Percentiles rank a stretch among this genome's conserved stretches.
These are phyloP conservation scores for Ricordea florida DNA, from an alignment of 92 coral and sea anemone genomes.

Conservation along the genomic window DNA sequence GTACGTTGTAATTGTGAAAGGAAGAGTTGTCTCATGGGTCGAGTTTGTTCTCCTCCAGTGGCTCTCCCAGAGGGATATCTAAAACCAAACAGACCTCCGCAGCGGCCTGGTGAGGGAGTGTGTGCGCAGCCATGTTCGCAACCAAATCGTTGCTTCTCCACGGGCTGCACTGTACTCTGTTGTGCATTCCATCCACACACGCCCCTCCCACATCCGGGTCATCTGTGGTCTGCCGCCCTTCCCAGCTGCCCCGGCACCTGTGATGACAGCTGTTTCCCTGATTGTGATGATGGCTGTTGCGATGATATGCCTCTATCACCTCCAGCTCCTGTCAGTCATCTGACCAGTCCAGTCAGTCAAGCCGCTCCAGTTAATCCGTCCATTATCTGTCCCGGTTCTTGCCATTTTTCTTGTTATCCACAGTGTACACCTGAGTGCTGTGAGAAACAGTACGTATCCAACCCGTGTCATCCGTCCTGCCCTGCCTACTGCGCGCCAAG, in stretches of 20 bases:
- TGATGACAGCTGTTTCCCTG: slow-evolving; percentile 48
- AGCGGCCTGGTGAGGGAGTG: slow-evolving; percentile 29
- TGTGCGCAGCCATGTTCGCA: slow-evolving; percentile 88
- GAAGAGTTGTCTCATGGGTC: not conserved
- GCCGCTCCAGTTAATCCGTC: slow-evolving; percentile 22
- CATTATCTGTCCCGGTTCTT: slow-evolving; percentile 50
- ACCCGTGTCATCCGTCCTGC: slow-evolving; percentile 68
- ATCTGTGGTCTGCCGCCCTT: slow-evolving; percentile 5
- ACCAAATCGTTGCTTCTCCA: slow-evolving; percentile 61
- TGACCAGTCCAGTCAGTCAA: not conserved
- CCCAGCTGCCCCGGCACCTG: slow-evolving; percentile 54
- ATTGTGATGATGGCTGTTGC: slow-evolving; percentile 55
- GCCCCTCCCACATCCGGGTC: not conserved
- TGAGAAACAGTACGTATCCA: slow-evolving; percentile 9
- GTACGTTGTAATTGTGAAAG: too few relatives aligned
- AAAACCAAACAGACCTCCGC: slow-evolving; percentile 56
- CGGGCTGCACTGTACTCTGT: slow-evolving; percentile 69
- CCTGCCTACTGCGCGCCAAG: slow-evolving; percentile 62
- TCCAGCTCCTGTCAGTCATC: not conserved
- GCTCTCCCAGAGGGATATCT: slow-evolving; percentile 75
- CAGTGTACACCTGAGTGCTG: slow-evolving; percentile 75
- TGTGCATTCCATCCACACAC: slow-evolving; percentile 57
- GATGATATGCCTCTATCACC: not conserved
- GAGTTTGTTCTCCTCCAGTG: slow-evolving; percentile 30
- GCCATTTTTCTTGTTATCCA: slow-evolving; percentile 69